Percentiles rank a stretch among this genome's conserved stretches.
Evolutionary conservation across 2,113 vertebrate species (phyloP).

Genomic region (Diphyllodes magnificus): DNA sequence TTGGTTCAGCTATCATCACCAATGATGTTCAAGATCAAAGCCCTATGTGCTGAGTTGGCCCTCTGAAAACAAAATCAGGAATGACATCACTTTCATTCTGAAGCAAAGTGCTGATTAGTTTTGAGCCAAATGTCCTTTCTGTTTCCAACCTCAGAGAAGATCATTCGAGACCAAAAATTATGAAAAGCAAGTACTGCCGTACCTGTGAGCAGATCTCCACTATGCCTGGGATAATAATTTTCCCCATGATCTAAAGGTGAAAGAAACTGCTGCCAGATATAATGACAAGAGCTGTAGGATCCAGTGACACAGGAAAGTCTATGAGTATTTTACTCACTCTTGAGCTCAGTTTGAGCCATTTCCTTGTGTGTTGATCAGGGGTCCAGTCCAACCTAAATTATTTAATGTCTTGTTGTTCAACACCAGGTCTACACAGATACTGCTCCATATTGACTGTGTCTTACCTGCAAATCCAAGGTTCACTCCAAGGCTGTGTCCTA

Average conservation of each 20-base stretch:
- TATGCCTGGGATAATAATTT: neutral
- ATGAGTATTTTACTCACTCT: neutral
- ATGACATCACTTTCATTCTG: neutral
- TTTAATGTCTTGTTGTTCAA: neutral
- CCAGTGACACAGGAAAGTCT: neutral
- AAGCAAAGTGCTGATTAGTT: neutral
- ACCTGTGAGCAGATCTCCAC: neutral
- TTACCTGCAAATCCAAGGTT: neutral
- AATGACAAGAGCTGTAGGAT: neutral
- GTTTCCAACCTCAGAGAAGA: neutral
- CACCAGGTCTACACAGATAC: neutral
- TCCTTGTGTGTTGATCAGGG: neutral
- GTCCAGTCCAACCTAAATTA: neutral
- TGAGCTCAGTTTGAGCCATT: neutral
- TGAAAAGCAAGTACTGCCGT: neutral
- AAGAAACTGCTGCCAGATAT: neutral
- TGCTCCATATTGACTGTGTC: neutral
- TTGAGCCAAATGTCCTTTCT: neutral
- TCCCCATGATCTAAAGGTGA: neutral
- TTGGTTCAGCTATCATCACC: neutral
- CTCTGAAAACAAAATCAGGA: neutral
- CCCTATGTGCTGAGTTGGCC: neutral
- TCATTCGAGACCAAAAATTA: neutral
- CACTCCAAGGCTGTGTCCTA: neutral
- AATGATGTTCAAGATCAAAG: neutral